Percentiles rank a stretch among this genome's conserved stretches.
phyloP scores from a whole-genome alignment of 2,797 vertebrate genomes.

The Microctenopoma steveboyesi region DNA sequence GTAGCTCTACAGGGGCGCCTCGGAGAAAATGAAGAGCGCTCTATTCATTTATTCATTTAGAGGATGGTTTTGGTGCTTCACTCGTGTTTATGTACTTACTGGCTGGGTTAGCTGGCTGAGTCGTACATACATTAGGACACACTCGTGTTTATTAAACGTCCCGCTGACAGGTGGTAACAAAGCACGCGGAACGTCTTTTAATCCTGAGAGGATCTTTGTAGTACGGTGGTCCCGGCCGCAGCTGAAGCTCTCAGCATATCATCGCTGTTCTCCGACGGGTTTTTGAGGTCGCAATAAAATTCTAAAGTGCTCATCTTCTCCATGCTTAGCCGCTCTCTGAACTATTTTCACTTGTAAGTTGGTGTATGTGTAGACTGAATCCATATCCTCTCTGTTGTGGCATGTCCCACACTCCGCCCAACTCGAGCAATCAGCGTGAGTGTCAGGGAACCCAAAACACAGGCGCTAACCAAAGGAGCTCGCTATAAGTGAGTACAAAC shows the following conservation, averaged over 20 bases:
- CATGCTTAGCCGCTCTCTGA: slow-evolving; percentile 38
- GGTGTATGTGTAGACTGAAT: slow-evolving; percentile 39
- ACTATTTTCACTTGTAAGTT: slow-evolving; percentile 38
- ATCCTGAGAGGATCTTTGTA: slow-evolving; percentile 17
- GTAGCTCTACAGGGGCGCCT: slow-evolving; percentile 26
- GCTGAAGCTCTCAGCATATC: slow-evolving; percentile 4
- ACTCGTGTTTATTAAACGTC: too few relatives aligned
- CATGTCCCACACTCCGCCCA: slow-evolving; percentile 28
- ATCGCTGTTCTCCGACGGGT: slow-evolving; percentile 36
- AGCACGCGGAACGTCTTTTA: too few relatives aligned
- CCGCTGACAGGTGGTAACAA: too few relatives aligned
- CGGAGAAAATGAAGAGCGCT: slow-evolving; percentile 20
- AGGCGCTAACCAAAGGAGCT: slow-evolving; percentile 56
- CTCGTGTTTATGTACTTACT: neutral
- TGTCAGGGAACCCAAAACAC: slow-evolving; percentile 56
- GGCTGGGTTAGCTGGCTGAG: slow-evolving; percentile 25
- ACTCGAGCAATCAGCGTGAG: slow-evolving; percentile 33
- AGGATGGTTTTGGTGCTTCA: slow-evolving; percentile 14
- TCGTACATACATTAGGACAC: too few relatives aligned
- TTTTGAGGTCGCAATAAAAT: slow-evolving; percentile 51
- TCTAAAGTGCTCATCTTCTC: slow-evolving; percentile 38
- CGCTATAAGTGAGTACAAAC: slow-evolving; percentile 60
- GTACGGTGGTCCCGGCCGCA: slow-evolving; percentile 31
- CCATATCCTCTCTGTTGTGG: slow-evolving; percentile 60
- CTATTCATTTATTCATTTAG: slow-evolving; percentile 30